A percentile compares a stretch with the other conserved stretches of the same genome.
phyloP scores from a whole-genome alignment of 1,140 invertebrate genomes.

The Scaptomyza hsui region DNA sequence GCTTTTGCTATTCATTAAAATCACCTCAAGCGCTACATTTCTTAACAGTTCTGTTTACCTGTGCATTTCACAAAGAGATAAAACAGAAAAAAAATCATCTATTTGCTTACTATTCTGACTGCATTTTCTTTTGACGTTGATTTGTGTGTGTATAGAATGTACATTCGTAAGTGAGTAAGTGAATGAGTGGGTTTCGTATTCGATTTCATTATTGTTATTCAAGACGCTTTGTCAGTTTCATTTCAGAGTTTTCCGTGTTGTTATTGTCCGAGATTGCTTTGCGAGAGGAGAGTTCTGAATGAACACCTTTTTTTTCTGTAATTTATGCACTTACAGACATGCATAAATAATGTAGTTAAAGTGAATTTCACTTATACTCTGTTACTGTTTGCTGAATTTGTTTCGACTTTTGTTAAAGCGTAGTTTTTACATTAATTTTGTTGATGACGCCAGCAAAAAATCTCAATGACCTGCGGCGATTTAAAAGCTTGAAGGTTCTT shows the following conservation, averaged over 20 bases:
- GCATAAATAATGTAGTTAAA: slow-evolving; percentile 50
- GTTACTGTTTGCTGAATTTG: slow-evolving; percentile 9
- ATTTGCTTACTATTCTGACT: slow-evolving; percentile 59
- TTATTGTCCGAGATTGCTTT: slow-evolving; percentile 39
- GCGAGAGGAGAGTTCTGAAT: slow-evolving; percentile 32
- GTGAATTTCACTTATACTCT: slow-evolving; percentile 47
- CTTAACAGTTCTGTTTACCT: slow-evolving; percentile 27
- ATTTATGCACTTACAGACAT: slow-evolving; percentile 40
- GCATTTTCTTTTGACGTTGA: slow-evolving; percentile 61
- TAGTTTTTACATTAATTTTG: slow-evolving; percentile 25
- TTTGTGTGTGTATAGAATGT: slow-evolving; percentile 12
- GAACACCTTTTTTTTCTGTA: slow-evolving; percentile 36
- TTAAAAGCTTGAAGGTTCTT: slow-evolving; percentile 30
- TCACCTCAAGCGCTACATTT: slow-evolving; percentile 4
- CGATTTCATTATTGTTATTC: slow-evolving; percentile 58
- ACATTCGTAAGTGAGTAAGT: not conserved
- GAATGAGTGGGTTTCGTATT: slow-evolving; percentile 14
- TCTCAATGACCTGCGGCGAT: slow-evolving; percentile 35
- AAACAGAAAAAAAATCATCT: slow-evolving; percentile 2
- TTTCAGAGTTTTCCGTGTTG: slow-evolving; percentile 38
- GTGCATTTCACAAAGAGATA: slow-evolving; percentile 8
- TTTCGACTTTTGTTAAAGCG: slow-evolving; percentile 22
- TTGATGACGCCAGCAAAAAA: slow-evolving; percentile 12
- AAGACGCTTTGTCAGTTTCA: slow-evolving; percentile 48
- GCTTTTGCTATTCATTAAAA: slow-evolving; percentile 1